Base-by-base conservation (phyloP, 2,113 vertebrate species). In the Rhea pennata region DNA sequence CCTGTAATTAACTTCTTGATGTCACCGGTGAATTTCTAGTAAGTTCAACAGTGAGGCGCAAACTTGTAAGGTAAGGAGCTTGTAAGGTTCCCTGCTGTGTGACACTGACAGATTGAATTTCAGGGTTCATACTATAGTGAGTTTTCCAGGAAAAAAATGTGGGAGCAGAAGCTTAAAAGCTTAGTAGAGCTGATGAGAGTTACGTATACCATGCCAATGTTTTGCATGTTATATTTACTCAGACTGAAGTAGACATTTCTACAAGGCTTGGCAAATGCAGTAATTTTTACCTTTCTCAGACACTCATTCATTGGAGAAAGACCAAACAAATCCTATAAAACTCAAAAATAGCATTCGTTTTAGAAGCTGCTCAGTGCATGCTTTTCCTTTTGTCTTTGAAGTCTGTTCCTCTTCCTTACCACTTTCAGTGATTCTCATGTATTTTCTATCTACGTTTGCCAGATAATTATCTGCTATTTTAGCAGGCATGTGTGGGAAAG, bases 221-320 rank as follows among this genome's bases (percentile, higher is more conserved):
- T 99, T 73, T 97, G 97, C 94, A 98, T 97, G 48, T 99, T 98
- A 44, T 98, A 99, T 87, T 98, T 98, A 8, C 98, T 98, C 21
- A 99, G 96, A 61, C 98, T 22, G 42, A 99, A 99, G 96, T 99
- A 98, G 31, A 99, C 4, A 82, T 98, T 99, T 67, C 98, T 98
- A 85, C 98, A 99, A 74, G 99, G 89, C 61, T 95, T 72, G 7
- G 91, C 94, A 51, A 98, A 99, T 39, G 98, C 84, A 39, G 98
- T 91, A n/a, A 98, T 98, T 8, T 98, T 98, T 48, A 99, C 95
- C 97, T 93, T 98, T 89, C 97, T 97, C 50, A 98, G 96, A 76
- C 96, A 40, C 9, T 95, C 22, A 15, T 86, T 94, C 90, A 15
- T 56, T 14, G 15, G 54, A 27, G 27, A 56, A 56, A 56, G 54